Base-by-base conservation (phyloP, 1,140 invertebrate genomes). In the Centruroides sculpturatus region DNA sequence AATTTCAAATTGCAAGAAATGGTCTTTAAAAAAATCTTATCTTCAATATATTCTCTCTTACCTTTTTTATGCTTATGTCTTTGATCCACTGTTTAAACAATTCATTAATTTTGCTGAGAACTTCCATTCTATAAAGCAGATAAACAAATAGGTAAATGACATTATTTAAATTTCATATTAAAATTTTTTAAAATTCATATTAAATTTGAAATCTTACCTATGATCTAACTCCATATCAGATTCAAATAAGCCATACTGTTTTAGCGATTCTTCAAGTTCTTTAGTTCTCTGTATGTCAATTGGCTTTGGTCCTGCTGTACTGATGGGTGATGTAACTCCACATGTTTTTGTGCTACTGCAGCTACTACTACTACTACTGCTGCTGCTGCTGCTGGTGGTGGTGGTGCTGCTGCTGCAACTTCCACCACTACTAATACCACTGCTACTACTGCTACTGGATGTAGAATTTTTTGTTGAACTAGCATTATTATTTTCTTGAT, bases 281-380 rank as follows among this genome's bases (percentile, higher is more conserved):
- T 80, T 81, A 0, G 90, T 92, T 64, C 86, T 82, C 66, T 84
- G 81, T 59, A 88, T 71, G 76, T 98, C 94, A 66, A 84, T 80
- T 3, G 84, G 82, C 72, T 92, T 92, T 13, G 94, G 93, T 56
- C 80, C 80, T 68, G 91, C 89, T 67, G 85, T 77, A 66, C 87
- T 94, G 62, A 98, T 93, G 53, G 93, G 90, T 46, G 91, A 92
- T 5, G 92, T 96, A 82, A 97, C 92, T 50, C 92, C 92, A 36
- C 35, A 53, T 0, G 51, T 34, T 36, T 53, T 53, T 41, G 41
- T 41, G 8, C 41, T 41, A 41, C 41, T 41, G 41, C 41, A 6
- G 41, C 41, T 41, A 41, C 23, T 23, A 23, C 23, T 23, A 23
- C 1, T 23, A 23, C 23, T 23, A 23, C 23, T 23, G 23, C 23